These are phyloP conservation scores for Pampus argenteus DNA, from an alignment of 2,797 vertebrate genomes.

Conservation along the genomic window DNA sequence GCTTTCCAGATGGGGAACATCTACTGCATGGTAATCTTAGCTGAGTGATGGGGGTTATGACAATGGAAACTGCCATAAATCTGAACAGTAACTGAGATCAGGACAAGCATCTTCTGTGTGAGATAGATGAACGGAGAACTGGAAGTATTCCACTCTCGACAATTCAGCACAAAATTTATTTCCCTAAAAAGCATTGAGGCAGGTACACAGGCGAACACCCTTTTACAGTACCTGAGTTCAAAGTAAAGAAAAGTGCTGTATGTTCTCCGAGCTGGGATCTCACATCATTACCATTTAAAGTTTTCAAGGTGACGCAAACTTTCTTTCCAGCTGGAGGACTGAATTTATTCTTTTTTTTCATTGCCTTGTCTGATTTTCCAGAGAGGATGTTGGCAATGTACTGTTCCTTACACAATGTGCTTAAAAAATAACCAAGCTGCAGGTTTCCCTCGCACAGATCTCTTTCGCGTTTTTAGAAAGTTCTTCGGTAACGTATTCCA, in stretches of 20 bases:
- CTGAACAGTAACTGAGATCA: constrained; percentile 45
- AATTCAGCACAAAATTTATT: background rate
- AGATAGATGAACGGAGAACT: constrained; percentile 49
- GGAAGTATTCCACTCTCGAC: too few species aligned
- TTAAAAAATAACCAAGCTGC: background rate
- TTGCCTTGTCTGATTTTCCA: constrained; percentile 32
- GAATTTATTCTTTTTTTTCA: constrained; percentile 27
- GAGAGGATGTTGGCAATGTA: background rate
- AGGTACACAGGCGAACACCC: constrained; percentile 5
- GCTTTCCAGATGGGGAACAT: constrained; percentile 61
- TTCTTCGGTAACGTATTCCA: background rate
- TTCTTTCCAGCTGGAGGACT: constrained; percentile 28
- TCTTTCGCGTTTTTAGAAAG: background rate
- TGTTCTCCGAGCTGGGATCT: constrained; percentile 5
- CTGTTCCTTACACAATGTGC: constrained; percentile 15
- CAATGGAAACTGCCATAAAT: constrained; percentile 63
- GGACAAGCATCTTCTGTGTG: constrained; percentile 52
- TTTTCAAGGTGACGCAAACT: constrained; percentile 13
- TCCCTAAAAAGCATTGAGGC: background rate
- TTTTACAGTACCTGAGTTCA: constrained; percentile 27
- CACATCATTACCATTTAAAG: constrained; percentile 27
- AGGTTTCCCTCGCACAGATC: background rate
- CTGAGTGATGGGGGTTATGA: constrained; percentile 55
- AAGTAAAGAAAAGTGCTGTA: constrained; percentile 26
- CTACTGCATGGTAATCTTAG: constrained; percentile 46